Evolutionary conservation across 2,797 vertebrate species (phyloP).

Genomic region (Micropoecilia bifurca): DNA sequence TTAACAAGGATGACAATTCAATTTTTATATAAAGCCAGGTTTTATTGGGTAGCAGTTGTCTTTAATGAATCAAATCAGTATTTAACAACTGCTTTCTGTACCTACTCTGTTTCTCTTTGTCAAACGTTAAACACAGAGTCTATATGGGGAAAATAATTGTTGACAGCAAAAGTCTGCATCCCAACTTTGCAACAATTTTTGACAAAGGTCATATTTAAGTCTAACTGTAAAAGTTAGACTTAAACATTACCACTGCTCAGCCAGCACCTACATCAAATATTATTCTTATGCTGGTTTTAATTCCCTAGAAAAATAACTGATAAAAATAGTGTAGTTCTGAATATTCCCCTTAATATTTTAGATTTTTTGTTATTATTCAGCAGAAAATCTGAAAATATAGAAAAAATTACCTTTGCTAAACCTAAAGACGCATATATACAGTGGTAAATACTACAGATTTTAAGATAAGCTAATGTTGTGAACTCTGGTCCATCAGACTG

Average conservation of each 20-base stretch:
- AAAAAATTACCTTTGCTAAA: neutral
- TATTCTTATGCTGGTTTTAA: neutral
- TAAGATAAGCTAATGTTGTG: neutral
- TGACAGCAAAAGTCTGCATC: neutral
- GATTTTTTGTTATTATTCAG: neutral
- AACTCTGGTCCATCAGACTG: neutral
- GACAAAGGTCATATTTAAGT: too few relatives aligned
- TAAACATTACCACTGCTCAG: too few relatives aligned
- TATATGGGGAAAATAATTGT: neutral
- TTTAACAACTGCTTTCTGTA: neutral
- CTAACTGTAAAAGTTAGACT: too few relatives aligned
- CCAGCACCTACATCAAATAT: too few relatives aligned
- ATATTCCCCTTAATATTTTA: neutral
- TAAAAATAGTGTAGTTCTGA: neutral
- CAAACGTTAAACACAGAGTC: neutral
- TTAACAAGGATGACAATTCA: neutral
- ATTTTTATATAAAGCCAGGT: neutral
- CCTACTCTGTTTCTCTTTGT: neutral
- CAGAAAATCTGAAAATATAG: neutral
- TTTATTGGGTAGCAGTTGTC: neutral
- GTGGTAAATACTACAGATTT: neutral
- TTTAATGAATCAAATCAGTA: neutral
- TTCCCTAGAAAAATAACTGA: neutral
- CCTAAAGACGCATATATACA: neutral
- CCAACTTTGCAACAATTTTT: neutral